Base-by-base conservation (phyloP, 1,140 invertebrate species). In the Ceratitis capitata region DNA sequence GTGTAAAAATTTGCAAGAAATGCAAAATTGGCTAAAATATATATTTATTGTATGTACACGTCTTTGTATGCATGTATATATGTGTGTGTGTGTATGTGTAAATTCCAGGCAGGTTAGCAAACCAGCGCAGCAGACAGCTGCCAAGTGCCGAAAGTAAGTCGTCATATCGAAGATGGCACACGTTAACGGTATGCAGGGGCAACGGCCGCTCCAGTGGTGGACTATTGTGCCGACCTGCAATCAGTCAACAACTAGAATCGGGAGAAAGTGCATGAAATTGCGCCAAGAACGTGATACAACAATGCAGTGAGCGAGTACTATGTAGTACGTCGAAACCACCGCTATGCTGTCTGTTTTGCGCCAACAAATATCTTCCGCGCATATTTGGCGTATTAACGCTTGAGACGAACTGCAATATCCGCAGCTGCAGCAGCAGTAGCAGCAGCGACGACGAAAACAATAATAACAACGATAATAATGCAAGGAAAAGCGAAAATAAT, bases 101-200 rank as follows among this genome's bases (percentile, higher is more conserved):
- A 42, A 78, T 78, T 78, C 69, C 69, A 45, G 39, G 69, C 69
- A 78, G 69, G 69, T 78, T 78, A 78, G 69, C 69, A 78, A 78
- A 78, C 39, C 69, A 78, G 69, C 69, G 39, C 69, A 78, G 39
- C 69, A 78, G 69, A 78, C 69, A 42, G 19, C 56, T 26, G 56
- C 29, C 26, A 69, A 45, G 32, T 23, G 69, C 69, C 39, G 69
- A 42, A 78, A 78, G 69, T 32, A 32, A 74, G 64, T 23, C 39
- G 64, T 23, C 39, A 78, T 35, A 69, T 69, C 69, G 39, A 42
- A 23, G 69, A 32, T 78, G 69, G 12, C 32, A 32, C 39, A 39
- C 69, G n/a, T n/a, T n/a, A n/a, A n/a, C n/a, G n/a, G n/a, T n/a
- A n/a, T n/a, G n/a, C n/a, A n/a, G n/a, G n/a, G 64, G 64, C 64